Evolutionary conservation across 2,888 invertebrate genomes (phyloP).

Genomic region (Caenorhabditis wallacei): DNA sequence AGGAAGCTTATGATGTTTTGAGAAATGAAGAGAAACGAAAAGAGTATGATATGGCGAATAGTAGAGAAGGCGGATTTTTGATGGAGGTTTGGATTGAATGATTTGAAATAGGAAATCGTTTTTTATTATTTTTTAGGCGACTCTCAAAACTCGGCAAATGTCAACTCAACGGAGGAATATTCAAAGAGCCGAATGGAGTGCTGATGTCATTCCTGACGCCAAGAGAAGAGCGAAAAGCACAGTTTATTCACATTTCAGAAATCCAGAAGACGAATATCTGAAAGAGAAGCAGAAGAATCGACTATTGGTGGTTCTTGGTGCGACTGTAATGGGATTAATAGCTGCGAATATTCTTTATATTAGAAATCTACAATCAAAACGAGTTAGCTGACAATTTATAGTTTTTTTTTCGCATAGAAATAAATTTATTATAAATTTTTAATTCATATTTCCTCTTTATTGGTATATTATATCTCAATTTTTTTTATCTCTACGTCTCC

Average conservation of each 20-base stretch:
- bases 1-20: constrained; percentile 66
- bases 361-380: constrained; percentile 52
- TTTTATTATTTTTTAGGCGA: constrained; percentile 13
- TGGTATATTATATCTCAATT: not conserved
- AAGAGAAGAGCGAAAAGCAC: constrained; percentile 29
- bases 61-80: constrained; percentile 62
- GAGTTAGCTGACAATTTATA: constrained; percentile 14
- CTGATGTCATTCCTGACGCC: constrained; percentile 52
- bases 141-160: constrained; percentile 52
- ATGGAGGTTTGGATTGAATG: constrained; percentile 42
- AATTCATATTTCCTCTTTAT: not conserved
- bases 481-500: not conserved
- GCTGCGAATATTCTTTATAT: constrained; percentile 55
- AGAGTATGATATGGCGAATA: constrained; percentile 54
- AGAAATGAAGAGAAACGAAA: constrained; percentile 61
- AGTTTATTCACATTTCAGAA: constrained; percentile 60
- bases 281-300: constrained; percentile 59
- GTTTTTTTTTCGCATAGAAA: not conserved
- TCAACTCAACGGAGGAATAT: constrained; percentile 46
- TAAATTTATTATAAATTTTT: too few relatives aligned
- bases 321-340: constrained; percentile 30
- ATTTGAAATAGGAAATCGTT: not conserved
- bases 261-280: constrained; percentile 66
- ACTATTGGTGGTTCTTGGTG: constrained; percentile 37
- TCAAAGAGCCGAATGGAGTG: constrained; percentile 63